phyloP scores from a whole-genome alignment of 92 coral and sea anemone genomes.

The Zoanthus sansibaricus region DNA sequence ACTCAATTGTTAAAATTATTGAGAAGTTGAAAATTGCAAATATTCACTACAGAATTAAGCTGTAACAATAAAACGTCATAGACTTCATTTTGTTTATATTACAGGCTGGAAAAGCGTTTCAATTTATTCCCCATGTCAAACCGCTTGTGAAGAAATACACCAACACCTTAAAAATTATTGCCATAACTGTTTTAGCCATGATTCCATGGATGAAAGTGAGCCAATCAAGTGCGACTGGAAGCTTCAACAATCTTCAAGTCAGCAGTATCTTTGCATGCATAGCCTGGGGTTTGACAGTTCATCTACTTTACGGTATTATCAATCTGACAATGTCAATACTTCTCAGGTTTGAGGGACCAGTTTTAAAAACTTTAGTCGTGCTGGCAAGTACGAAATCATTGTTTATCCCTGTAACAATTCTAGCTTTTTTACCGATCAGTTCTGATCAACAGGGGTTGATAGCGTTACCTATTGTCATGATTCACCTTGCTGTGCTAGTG shows the following conservation, averaged over 20 bases:
- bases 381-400: slow-evolving; percentile 94
- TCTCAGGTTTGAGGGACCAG: slow-evolving; percentile 71
- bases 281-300: slow-evolving; percentile 91
- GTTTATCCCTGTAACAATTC: slow-evolving; percentile 82
- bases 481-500: slow-evolving; percentile 82
- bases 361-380: slow-evolving; percentile 77
- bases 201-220: slow-evolving; percentile 99
- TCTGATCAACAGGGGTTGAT: slow-evolving; percentile 83
- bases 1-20: too few species aligned
- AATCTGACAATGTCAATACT: slow-evolving; percentile 65
- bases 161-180: slow-evolving; percentile 75
- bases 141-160: slow-evolving; percentile 77
- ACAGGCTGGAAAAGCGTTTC: slow-evolving; percentile 92
- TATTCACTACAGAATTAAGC: too few species aligned
- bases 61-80: too few species aligned
- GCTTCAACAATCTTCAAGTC: slow-evolving; percentile 70
- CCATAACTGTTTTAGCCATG: slow-evolving; percentile 75
- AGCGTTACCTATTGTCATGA: slow-evolving; percentile 85
- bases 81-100: background rate
- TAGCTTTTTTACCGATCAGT: slow-evolving; percentile 82
- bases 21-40: too few species aligned
- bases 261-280: slow-evolving; percentile 78
- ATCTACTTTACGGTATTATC: slow-evolving; percentile 71
- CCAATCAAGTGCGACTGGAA: slow-evolving; percentile 83
- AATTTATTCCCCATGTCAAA: slow-evolving; percentile 77